Percentiles rank a stretch among this genome's conserved stretches.
Evolutionary conservation across 2,113 vertebrate genomes (phyloP).

Genomic region (Chunga burmeisteri): DNA sequence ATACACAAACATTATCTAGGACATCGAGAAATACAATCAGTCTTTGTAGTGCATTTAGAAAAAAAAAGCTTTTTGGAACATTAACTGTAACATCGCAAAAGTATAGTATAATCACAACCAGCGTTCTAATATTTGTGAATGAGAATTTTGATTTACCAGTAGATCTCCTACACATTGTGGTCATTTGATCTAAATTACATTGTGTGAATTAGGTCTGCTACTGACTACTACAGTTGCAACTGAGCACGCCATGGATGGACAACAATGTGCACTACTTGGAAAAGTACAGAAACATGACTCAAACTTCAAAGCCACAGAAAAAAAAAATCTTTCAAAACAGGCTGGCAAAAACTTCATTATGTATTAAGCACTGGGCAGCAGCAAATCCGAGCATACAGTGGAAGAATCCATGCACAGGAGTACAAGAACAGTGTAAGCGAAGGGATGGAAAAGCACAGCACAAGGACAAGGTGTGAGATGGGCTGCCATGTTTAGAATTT

Average conservation of each 20-base stretch:
- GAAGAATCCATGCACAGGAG: neutral
- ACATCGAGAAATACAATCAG: neutral
- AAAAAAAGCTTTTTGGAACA: neutral
- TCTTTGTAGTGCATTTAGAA: neutral
- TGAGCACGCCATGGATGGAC: neutral
- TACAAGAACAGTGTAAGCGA: neutral
- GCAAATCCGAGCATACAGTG: fast-evolving
- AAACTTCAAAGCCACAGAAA: neutral
- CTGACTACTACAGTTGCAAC: neutral
- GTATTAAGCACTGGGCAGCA: neutral
- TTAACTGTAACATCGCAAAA: neutral
- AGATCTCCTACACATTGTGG: neutral
- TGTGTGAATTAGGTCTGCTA: neutral
- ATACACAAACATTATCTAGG: neutral
- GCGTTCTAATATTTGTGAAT: neutral
- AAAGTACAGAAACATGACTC: neutral
- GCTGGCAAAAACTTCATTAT: neutral
- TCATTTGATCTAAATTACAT: neutral
- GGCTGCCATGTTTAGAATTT: neutral
- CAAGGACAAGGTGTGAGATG: neutral
- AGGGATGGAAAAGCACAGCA: neutral
- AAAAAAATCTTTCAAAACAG: neutral
- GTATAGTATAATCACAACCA: neutral
- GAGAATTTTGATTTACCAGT: neutral
- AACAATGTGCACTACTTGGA: neutral